These are phyloP conservation scores for Endomychus coccineus DNA, from an alignment of 2,888 invertebrate species.

Conservation along the genomic window DNA sequence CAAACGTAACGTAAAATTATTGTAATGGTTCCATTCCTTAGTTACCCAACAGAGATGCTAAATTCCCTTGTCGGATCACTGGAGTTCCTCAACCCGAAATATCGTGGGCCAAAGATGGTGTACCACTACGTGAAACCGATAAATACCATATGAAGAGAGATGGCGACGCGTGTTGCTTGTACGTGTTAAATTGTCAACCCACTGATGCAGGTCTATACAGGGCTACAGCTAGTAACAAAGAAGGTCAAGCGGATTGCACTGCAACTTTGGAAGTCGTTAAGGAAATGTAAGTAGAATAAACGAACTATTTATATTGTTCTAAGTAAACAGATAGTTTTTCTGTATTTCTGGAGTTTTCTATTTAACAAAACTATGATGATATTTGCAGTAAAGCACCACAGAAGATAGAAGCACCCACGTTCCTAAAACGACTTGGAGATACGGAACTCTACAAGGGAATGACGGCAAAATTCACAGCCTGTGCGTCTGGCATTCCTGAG, in stretches of 20 bases:
- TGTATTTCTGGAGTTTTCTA: too few species aligned
- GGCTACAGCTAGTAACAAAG: slow-evolving; percentile 71
- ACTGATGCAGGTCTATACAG: slow-evolving; percentile 68
- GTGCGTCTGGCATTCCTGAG: slow-evolving; percentile 78
- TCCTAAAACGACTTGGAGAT: slow-evolving; percentile 84
- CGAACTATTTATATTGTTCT: too few species aligned
- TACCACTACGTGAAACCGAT: slow-evolving; percentile 58
- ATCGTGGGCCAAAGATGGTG: slow-evolving; percentile 79
- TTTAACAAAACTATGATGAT: too few species aligned
- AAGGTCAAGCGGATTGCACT: slow-evolving; percentile 69
- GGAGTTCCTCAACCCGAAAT: slow-evolving; percentile 81
- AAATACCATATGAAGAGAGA: slow-evolving; percentile 72
- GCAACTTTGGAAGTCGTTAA: slow-evolving; percentile 72
- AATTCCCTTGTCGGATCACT: slow-evolving; percentile 71
- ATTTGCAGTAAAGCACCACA: slow-evolving; percentile 60
- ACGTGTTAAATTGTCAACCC: slow-evolving; percentile 59
- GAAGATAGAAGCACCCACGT: slow-evolving; percentile 76
- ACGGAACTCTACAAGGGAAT: slow-evolving; percentile 80
- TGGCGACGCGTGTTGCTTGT: slow-evolving; percentile 71
- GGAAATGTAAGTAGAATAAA: slow-evolving; percentile 66
- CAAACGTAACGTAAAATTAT: too few species aligned
- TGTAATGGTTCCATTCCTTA: too few species aligned
- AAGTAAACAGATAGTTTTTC: too few species aligned
- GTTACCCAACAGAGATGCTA: slow-evolving; percentile 71
- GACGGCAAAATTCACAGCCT: slow-evolving; percentile 90